Evolutionary conservation across 2,888 invertebrate species (phyloP).

Genomic region (Eledona agricola): DNA sequence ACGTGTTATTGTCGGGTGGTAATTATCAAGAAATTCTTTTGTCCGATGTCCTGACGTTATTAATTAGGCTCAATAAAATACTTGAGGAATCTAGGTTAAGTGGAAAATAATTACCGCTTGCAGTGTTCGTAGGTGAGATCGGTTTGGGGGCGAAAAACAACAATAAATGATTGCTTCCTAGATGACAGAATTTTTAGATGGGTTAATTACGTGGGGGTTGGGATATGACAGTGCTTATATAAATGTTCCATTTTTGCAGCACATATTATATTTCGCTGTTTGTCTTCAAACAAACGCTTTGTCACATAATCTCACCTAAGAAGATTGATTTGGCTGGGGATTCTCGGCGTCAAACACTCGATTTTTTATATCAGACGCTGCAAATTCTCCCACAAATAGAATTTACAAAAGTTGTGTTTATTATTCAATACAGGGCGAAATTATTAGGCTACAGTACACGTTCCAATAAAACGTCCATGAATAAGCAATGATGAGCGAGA

Average conservation of each 20-base stretch:
- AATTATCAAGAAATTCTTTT: too few relatives aligned
- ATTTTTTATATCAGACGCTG: too few relatives aligned
- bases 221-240: neutral
- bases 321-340: too few relatives aligned
- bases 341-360: too few relatives aligned
- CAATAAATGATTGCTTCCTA: slow-evolving; percentile 5
- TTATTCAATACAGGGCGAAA: slow-evolving; percentile 3
- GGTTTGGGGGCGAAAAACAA: slow-evolving; percentile 2
- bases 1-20: too few relatives aligned
- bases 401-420: neutral
- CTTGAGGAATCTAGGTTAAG: slow-evolving; percentile 17
- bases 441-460: slow-evolving; percentile 2
- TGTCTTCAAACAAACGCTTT: too few relatives aligned
- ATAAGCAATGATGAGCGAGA: slow-evolving; percentile 12
- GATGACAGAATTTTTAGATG: slow-evolving; percentile 6
- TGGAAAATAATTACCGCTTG: slow-evolving; percentile 17
- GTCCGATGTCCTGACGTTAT: too few relatives aligned
- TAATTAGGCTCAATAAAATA: slow-evolving; percentile 22
- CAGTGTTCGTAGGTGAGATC: slow-evolving; percentile 9
- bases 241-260: neutral
- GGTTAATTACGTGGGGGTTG: slow-evolving; percentile 4
- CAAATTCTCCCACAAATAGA: too few relatives aligned
- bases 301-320: too few relatives aligned
- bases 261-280: too few relatives aligned
- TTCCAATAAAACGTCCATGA: slow-evolving; percentile 6